These are phyloP conservation scores for Euspilapteryx auroguttella DNA, from an alignment of 2,888 invertebrate species.

Conservation along the genomic window DNA sequence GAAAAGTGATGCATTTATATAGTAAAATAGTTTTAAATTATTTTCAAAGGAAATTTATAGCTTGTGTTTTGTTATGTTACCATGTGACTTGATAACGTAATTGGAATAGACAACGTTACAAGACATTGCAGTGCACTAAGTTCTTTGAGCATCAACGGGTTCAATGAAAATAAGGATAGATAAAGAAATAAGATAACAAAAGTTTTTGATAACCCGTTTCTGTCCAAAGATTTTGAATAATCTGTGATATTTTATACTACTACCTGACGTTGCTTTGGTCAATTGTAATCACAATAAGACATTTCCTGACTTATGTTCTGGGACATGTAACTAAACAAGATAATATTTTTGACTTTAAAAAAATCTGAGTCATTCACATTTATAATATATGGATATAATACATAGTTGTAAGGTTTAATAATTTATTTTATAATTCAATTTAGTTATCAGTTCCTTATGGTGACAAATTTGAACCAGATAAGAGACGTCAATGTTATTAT, in stretches of 20 bases:
- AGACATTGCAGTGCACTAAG: too few species aligned
- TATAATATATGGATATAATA: slow-evolving; percentile 32
- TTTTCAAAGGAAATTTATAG: too few species aligned
- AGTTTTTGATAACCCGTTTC: slow-evolving; percentile 43
- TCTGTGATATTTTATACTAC: slow-evolving; percentile 61
- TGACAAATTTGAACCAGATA: slow-evolving; percentile 55
- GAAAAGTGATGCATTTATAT: too few species aligned
- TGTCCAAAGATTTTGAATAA: slow-evolving; percentile 59
- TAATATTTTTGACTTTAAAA: slow-evolving; percentile 61
- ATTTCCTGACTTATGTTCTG: slow-evolving; percentile 31
- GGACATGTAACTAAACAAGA: slow-evolving; percentile 48
- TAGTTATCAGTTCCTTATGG: slow-evolving; percentile 54
- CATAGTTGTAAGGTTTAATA: slow-evolving; percentile 58
- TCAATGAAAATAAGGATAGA: slow-evolving; percentile 29
- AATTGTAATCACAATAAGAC: slow-evolving; percentile 57
- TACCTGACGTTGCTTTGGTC: slow-evolving; percentile 59
- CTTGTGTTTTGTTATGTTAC: too few species aligned
- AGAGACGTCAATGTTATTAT: slow-evolving; percentile 59
- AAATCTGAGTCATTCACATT: slow-evolving; percentile 45
- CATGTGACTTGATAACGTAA: too few species aligned
- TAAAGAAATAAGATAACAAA: too few species aligned
- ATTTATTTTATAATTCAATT: slow-evolving; percentile 60
- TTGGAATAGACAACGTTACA: too few species aligned
- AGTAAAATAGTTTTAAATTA: too few species aligned
- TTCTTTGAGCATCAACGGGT: slow-evolving; percentile 54